These are phyloP conservation scores for Protodeltote pygarga DNA, from an alignment of 2,888 invertebrate genomes.

Conservation along the genomic window DNA sequence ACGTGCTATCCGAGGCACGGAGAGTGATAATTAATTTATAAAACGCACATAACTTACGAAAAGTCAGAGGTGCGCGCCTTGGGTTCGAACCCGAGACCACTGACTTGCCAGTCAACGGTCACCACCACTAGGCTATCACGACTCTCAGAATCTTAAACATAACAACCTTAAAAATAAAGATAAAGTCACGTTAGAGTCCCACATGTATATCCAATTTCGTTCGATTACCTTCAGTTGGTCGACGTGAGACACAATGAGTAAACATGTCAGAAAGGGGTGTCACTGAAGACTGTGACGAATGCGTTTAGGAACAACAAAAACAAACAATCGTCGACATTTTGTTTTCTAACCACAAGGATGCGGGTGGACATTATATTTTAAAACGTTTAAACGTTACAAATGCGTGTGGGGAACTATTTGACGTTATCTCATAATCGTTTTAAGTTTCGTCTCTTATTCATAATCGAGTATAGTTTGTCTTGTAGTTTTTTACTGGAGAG, in stretches of 20 bases:
- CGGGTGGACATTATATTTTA: conserved; percentile 61
- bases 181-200: conserved; percentile 24
- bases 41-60: too few relatives aligned
- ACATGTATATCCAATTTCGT: conserved; percentile 44
- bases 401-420: conserved; percentile 32
- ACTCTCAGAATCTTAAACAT: too few relatives aligned
- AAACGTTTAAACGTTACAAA: conserved; percentile 64
- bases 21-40: too few relatives aligned
- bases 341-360: conserved; percentile 59
- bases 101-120: too few relatives aligned
- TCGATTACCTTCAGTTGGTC: conserved; percentile 38
- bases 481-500: conserved; percentile 29
- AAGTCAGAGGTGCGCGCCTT: too few relatives aligned
- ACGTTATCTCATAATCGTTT: conserved; percentile 41
- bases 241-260: conserved; percentile 34
- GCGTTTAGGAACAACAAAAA: conserved; percentile 69
- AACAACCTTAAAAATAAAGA: too few relatives aligned
- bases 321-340: conserved; percentile 66
- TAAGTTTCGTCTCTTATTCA: too few relatives aligned
- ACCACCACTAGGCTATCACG: too few relatives aligned
- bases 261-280: conserved; percentile 43
- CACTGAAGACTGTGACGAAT: conserved; percentile 64
- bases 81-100: too few relatives aligned
- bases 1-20: too few relatives aligned
- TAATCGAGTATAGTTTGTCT: conserved; percentile 30